Base-by-base conservation (phyloP, 2,113 vertebrate species). In the Solea solea region DNA sequence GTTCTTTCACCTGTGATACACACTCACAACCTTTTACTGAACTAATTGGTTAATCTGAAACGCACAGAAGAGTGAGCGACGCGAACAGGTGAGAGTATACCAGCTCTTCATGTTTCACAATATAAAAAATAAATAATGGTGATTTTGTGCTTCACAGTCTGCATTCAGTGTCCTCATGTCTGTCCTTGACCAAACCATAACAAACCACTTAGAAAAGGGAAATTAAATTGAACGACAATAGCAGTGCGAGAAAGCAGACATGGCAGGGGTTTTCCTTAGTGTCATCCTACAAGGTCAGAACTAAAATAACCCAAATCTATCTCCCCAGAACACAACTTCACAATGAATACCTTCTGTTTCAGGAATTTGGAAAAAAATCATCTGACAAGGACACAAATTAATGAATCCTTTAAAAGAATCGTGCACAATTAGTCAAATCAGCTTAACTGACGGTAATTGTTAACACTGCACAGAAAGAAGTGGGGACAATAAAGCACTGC, bases 161-260 rank as follows among this genome's bases (percentile, higher is more conserved):
- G 46, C 64, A 65, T 78, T 88, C 45, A 70, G 52, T 65, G 76
- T 81, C 72, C 68, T 81, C 59, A 28, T 14, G 41, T 59, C 44
- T 82, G 90, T 81, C 89, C 89, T 90, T 92, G 89, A 88, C 83
- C 78, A 87, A 72, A 45, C 53, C 69, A 90, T 71, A 86, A 88
- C 85, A 91, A 91, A 85, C 68, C 90, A 90, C 88, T 90, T 88
- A 75, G 80, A 84, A 79, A 87, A 82, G 81, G 89, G 89, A 89
- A 89, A 89, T 88, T 80, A 86, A 87, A 82, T 69, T 77, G 78
- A 82, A 84, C 13, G n/a, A 90, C 89, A 90, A 90, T 90, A 68
- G 89, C 52, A 16, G 10, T 21, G 60, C 63, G 59, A 87, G 69
- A 85, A 82, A 78, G 79, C 79, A 74, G 66, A 69, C 66, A 55